Conservation (phyloP, 2,888 invertebrate species). For the Meteorus colon region DNA sequence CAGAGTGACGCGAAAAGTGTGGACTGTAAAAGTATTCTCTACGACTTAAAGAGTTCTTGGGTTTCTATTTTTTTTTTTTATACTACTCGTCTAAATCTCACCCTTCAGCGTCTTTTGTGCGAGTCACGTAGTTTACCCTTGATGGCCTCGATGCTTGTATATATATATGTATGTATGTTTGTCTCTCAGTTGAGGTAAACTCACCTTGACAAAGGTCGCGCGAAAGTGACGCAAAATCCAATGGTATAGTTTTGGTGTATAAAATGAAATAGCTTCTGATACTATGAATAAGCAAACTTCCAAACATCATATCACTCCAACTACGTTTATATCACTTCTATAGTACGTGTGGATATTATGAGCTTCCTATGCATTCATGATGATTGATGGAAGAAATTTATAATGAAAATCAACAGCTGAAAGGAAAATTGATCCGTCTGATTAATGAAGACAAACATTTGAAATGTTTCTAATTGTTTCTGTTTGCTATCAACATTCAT, state of each 20-base stretch:
- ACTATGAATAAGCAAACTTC: constrained; percentile 50
- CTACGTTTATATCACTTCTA: neutral
- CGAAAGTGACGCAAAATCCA: constrained; percentile 12
- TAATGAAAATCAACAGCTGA: no score
- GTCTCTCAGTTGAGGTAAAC: constrained; percentile 26
- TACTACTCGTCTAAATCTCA: constrained; percentile 18
- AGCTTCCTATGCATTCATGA: no score
- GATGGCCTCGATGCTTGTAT: neutral
- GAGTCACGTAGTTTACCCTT: constrained; percentile 45
- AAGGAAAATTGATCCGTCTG: no score
- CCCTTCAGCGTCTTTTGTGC: constrained; percentile 1
- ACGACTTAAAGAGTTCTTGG: constrained; percentile 32
- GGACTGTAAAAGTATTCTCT: constrained; percentile 38
- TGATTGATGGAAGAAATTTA: no score
- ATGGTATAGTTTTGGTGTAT: no score
- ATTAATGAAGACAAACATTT: no score
- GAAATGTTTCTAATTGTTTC: no score
- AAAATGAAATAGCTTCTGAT: no score
- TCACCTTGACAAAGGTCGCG: constrained; percentile 18
- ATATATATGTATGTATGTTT: constrained; percentile 2
- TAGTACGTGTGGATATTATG: neutral
- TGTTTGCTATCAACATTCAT: no score
- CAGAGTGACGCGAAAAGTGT: constrained; percentile 31
- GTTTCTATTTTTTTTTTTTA: constrained; percentile 14
- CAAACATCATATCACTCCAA: constrained; percentile 23